Percentiles rank a stretch among this genome's conserved stretches.
Evolutionary conservation across 2,888 invertebrate genomes (phyloP).

Genomic region (Dioctria linearis): DNA sequence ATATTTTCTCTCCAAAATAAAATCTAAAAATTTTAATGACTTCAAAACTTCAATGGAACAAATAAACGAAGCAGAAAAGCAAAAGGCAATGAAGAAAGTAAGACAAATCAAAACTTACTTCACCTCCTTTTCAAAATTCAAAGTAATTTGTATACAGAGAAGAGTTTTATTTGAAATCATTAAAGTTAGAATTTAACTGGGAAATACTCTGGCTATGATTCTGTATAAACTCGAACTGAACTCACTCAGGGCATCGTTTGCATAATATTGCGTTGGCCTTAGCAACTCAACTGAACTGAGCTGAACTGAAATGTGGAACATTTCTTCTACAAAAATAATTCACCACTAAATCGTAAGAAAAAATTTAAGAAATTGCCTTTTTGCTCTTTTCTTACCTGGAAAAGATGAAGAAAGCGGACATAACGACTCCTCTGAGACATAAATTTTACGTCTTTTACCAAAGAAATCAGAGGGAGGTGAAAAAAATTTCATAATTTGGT

Average conservation of each 20-base stretch:
- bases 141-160: slow-evolving; percentile 32
- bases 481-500: slow-evolving; percentile 50
- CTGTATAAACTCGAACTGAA: background rate
- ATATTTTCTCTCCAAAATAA: background rate
- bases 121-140: background rate
- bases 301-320: slow-evolving; percentile 12
- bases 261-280: slow-evolving; percentile 24
- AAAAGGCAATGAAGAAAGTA: background rate
- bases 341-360: slow-evolving; percentile 50
- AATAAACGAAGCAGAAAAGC: background rate
- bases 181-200: slow-evolving; percentile 16
- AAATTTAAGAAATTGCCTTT: slow-evolving; percentile 50
- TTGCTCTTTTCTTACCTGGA: slow-evolving; percentile 13
- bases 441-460: slow-evolving; percentile 41
- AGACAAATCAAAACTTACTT: slow-evolving; percentile 19
- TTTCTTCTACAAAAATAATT: slow-evolving; percentile 36
- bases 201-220: background rate
- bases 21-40: background rate
- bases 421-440: slow-evolving; percentile 50
- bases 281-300: slow-evolving; percentile 5
- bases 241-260: slow-evolving; percentile 34
- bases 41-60: background rate
- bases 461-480: slow-evolving; percentile 8
- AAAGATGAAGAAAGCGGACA: slow-evolving; percentile 32
- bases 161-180: slow-evolving; percentile 35